Conservation (phyloP, 2,888 invertebrate genomes). For the Drosophila ustulata region DNA sequence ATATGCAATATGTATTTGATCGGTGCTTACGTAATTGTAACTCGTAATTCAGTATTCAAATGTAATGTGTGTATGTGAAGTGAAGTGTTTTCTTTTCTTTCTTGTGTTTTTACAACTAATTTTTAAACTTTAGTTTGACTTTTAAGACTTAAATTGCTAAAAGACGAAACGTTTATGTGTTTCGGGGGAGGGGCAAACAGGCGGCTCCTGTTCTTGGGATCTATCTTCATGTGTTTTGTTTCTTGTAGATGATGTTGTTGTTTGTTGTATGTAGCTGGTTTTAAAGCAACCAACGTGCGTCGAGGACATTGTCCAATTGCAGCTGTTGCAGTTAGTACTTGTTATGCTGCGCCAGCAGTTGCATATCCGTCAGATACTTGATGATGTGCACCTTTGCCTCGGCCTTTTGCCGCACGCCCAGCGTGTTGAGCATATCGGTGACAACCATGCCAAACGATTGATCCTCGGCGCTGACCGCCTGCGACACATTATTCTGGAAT, state of each 20-base stretch:
- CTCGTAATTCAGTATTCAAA: constrained; percentile 30
- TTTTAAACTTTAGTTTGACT: constrained; percentile 76
- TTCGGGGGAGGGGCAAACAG: constrained; percentile 29
- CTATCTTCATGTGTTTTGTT: constrained; percentile 5
- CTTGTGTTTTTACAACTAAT: constrained; percentile 52
- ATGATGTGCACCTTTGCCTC: constrained; percentile 83
- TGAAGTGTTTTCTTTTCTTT: constrained; percentile 31
- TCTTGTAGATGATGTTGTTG: constrained; percentile 18
- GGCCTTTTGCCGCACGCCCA: constrained; percentile 82
- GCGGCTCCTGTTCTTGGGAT: constrained; percentile 14
- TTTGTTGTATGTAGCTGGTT: constrained; percentile 46
- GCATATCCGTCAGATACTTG: constrained; percentile 83
- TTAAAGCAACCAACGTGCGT: constrained; percentile 47
- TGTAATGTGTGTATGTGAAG: constrained; percentile 8
- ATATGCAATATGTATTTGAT: constrained; percentile 32
- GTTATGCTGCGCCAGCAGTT: constrained; percentile 82
- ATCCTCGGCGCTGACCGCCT: constrained; percentile 82
- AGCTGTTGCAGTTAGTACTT: constrained; percentile 80
- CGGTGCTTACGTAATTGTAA: constrained; percentile 36
- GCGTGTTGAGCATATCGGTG: constrained; percentile 82
- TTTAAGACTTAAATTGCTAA: constrained; percentile 71
- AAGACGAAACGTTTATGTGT: constrained; percentile 29
- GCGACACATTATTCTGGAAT: constrained; percentile 82
- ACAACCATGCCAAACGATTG: constrained; percentile 83
- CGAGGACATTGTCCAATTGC: constrained; percentile 68